phyloP scores from a whole-genome alignment of 2,113 vertebrate genomes.

The Butorides virescens region DNA sequence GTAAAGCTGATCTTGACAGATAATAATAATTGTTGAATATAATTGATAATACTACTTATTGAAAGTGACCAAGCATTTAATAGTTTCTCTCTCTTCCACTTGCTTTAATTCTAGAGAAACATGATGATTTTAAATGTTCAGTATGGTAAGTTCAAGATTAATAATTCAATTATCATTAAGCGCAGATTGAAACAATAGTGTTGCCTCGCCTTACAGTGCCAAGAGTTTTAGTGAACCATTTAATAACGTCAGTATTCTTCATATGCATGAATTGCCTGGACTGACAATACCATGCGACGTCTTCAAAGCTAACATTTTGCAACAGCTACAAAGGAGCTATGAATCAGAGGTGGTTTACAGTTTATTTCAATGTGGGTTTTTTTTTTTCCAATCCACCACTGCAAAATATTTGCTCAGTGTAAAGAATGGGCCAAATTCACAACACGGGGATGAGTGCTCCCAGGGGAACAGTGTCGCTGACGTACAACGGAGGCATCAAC shows the following conservation, averaged over 20 bases:
- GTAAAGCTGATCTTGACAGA: constrained; percentile 48
- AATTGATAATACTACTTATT: constrained; percentile 62
- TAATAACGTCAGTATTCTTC: constrained; percentile 52
- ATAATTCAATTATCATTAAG: constrained; percentile 72
- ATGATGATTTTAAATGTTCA: constrained; percentile 48
- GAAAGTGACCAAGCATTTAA: constrained; percentile 67
- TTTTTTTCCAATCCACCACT: not conserved
- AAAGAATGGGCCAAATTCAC: not conserved
- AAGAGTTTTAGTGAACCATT: constrained; percentile 49
- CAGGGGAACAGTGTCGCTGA: not conserved
- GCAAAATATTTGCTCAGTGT: rapidly evolving
- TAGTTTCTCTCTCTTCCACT: constrained; percentile 48
- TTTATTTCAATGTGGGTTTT: not conserved
- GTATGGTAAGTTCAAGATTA: constrained; percentile 56
- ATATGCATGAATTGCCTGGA: not conserved
- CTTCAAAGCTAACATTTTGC: constrained; percentile 45
- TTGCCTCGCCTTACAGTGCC: constrained; percentile 12
- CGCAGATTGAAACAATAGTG: constrained; percentile 59
- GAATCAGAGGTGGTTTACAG: not conserved
- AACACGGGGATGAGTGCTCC: not conserved
- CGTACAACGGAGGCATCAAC: not conserved
- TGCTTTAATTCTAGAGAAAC: constrained; percentile 52
- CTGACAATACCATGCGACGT: not conserved
- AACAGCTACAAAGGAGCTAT: constrained; percentile 20
- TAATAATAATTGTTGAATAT: constrained; percentile 51